Evolutionary conservation across 2,797 vertebrate species (phyloP), one percentile per base, ranked within the genome.

Genomic region (Melanotaenia trifasciata): DNA sequence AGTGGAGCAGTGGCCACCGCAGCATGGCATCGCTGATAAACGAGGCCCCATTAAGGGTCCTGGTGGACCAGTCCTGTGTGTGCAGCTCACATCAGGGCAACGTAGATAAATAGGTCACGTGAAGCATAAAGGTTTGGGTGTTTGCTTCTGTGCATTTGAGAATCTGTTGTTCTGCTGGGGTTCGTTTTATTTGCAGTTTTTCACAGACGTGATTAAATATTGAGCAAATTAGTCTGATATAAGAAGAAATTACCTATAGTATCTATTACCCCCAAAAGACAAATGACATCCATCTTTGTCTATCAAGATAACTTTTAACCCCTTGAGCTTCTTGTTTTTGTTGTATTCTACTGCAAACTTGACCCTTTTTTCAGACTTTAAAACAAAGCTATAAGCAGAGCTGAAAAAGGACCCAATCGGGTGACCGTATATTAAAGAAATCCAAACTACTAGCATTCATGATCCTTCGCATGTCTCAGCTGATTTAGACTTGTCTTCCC

Each of bases 11-110:
- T 65, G 72, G 74, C 82, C 81, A 64, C 78, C 26, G 59, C 67
- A 78, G 73, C 40, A 22, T 81, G 83, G 78, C 85, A 62, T 64
- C 3, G 16, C 85, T 90, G 89, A 91, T 83, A 78, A 86, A 93
- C 82, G 90, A 89, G 86, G 63, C 63, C 70, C 84, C 84, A 82
- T 91, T 89, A 90, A 18, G 76, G 82, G 75, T 81, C 81, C 77
- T 71, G 71, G 76, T 79, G 85, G 85, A 89, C 51, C 78, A 2
- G 78, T 13, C 61, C 74, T 67, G 53, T 62, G 77, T 78, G 66
- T 73, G 79, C 78, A 45, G 77, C 81, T 64, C 68, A 24, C 74
- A 67, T 66, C 75, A 59, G 72, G 78, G n/a, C 78, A 61, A 68
- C 40, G 45, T 26, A 84, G 75, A 90, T 38, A 91, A 89, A 87